A percentile compares a stretch with the other conserved stretches of the same genome.
phyloP scores from a whole-genome alignment of 2,888 invertebrate genomes.

The Pilophorus perplexus region DNA sequence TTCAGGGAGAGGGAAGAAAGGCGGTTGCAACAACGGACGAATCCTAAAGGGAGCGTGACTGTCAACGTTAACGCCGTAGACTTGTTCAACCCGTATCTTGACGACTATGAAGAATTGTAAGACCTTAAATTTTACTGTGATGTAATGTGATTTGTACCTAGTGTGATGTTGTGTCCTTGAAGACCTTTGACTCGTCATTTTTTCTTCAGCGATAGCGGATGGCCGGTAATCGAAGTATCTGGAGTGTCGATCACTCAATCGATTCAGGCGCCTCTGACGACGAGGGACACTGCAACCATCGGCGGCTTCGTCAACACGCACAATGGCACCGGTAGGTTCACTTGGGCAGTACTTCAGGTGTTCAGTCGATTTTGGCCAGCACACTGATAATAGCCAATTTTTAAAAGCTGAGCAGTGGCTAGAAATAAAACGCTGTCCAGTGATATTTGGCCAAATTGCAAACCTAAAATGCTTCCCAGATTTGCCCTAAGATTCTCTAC shows the following conservation, averaged over 20 bases:
- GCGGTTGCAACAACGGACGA: conserved; percentile 82
- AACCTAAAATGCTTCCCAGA: too few relatives aligned
- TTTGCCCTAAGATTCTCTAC: too few relatives aligned
- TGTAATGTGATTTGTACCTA: not conserved
- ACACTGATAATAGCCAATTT: too few relatives aligned
- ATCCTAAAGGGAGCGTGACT: conserved; percentile 84
- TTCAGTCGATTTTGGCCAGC: too few relatives aligned
- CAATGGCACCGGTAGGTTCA: conserved; percentile 72
- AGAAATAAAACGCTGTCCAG: too few relatives aligned
- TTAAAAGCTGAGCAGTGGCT: too few relatives aligned
- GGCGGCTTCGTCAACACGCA: conserved; percentile 79
- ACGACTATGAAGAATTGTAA: conserved; percentile 59
- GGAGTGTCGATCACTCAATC: conserved; percentile 90
- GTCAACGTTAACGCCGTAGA: conserved; percentile 91
- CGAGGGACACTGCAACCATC: conserved; percentile 78
- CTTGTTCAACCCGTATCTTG: conserved; percentile 79
- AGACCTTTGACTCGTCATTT: too few relatives aligned
- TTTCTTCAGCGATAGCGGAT: conserved; percentile 19
- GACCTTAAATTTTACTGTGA: conserved; percentile 47
- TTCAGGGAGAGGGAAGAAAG: conserved; percentile 78
- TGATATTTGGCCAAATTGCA: too few relatives aligned
- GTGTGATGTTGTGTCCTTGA: too few relatives aligned
- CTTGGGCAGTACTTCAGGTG: too few relatives aligned
- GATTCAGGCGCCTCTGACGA: conserved; percentile 86
- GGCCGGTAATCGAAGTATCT: conserved; percentile 81